Percentiles rank a stretch among this genome's conserved stretches.
These are phyloP conservation scores for Ciconia maguari DNA, from an alignment of 2,113 vertebrate genomes.

Conservation along the genomic window DNA sequence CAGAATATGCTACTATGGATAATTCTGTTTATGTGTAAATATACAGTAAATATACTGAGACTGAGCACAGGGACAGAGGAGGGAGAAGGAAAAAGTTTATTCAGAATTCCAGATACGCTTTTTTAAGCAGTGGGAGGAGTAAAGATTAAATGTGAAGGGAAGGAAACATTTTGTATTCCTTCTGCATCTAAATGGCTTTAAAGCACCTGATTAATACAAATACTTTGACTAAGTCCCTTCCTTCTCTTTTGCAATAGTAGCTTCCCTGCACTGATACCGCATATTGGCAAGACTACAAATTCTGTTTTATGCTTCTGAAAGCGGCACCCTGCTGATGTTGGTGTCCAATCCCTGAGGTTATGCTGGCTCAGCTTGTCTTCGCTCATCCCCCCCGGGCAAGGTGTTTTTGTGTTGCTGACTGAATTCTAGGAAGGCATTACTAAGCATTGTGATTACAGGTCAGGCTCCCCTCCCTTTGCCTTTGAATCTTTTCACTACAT, in stretches of 20 bases:
- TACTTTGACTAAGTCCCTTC: neutral
- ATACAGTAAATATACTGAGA: neutral
- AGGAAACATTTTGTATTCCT: slow-evolving; percentile 7
- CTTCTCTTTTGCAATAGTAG: neutral
- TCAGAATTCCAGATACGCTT: neutral
- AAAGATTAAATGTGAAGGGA: neutral
- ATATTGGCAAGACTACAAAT: slow-evolving; percentile 15
- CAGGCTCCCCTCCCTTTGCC: slow-evolving; percentile 39
- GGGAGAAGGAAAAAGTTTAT: neutral
- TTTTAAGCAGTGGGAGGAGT: neutral
- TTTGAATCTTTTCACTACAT: slow-evolving; percentile 5
- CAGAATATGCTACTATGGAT: neutral
- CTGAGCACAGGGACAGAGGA: neutral
- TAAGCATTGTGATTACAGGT: slow-evolving; percentile 65
- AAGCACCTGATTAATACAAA: neutral
- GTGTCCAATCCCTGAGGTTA: slow-evolving; percentile 32
- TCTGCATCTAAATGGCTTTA: neutral
- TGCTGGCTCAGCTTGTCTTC: slow-evolving; percentile 61
- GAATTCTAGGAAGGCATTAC: slow-evolving; percentile 58
- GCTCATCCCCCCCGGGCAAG: slow-evolving; percentile 16
- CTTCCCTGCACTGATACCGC: neutral
- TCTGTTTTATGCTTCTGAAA: neutral
- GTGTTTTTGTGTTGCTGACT: slow-evolving; percentile 44
- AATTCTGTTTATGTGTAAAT: neutral
- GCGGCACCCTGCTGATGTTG: slow-evolving; percentile 47